Percentiles rank a stretch among this genome's conserved stretches.
phyloP scores from a whole-genome alignment of 2,113 vertebrate genomes.

The Etia nguti region DNA sequence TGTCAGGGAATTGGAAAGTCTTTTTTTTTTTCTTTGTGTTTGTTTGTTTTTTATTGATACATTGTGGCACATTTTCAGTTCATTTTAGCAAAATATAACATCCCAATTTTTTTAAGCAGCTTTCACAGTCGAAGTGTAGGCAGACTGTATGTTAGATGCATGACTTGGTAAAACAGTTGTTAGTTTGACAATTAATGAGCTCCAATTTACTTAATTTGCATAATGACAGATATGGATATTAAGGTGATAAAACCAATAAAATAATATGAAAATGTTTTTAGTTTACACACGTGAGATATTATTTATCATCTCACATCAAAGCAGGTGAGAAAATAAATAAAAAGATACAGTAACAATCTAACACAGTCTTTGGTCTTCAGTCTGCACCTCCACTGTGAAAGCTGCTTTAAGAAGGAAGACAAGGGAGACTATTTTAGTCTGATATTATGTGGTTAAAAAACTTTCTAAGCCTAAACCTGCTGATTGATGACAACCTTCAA shows the following conservation, averaged over 20 bases:
- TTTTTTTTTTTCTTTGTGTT: background rate
- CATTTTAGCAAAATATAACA: background rate
- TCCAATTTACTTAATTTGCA: background rate
- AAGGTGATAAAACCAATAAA: background rate
- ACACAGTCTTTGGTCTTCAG: background rate
- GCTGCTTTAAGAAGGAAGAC: background rate
- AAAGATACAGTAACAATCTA: background rate
- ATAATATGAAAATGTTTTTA: background rate
- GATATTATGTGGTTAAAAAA: background rate
- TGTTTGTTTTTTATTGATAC: background rate
- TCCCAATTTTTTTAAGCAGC: background rate
- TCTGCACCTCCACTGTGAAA: background rate
- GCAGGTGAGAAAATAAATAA: background rate
- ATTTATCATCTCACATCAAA: background rate
- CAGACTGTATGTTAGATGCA: background rate
- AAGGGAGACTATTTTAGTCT: background rate
- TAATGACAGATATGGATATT: background rate
- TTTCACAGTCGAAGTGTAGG: background rate
- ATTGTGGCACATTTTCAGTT: background rate
- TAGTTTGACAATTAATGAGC: background rate
- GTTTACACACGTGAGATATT: background rate
- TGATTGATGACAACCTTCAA: constrained; percentile 18
- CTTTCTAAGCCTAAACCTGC: background rate
- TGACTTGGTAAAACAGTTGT: background rate
- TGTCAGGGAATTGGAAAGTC: background rate